These are phyloP conservation scores for Phrynocephalus guinanensis DNA, from an alignment of 2,797 vertebrate species.

Conservation along the genomic window DNA sequence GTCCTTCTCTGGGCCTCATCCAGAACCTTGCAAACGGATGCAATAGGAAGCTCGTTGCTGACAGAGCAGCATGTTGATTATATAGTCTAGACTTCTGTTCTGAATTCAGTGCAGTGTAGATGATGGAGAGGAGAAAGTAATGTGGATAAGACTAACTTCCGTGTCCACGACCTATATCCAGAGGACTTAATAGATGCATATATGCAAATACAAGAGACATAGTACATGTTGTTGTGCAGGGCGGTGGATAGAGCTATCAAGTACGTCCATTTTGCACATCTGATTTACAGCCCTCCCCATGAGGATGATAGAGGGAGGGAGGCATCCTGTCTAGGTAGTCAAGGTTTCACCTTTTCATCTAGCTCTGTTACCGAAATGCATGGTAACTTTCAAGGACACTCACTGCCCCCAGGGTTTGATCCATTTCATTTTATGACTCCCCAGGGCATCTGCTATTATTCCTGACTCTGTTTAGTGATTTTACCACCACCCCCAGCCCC, in stretches of 20 bases:
- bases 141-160: constrained; percentile 34
- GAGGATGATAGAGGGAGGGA: constrained; percentile 23
- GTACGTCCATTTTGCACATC: constrained; percentile 52
- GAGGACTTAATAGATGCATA: constrained; percentile 37
- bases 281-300: constrained; percentile 66
- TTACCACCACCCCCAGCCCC: constrained; percentile 34
- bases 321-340: constrained; percentile 62
- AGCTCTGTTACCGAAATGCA: constrained; percentile 59
- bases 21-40: fast-evolving
- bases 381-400: constrained; percentile 70
- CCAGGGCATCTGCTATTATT: constrained; percentile 60
- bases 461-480: constrained; percentile 56
- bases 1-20: not conserved
- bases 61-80: constrained; percentile 8
- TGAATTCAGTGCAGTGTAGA: constrained; percentile 35
- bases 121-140: constrained; percentile 35
- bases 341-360: constrained; percentile 67
- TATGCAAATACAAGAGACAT: constrained; percentile 31
- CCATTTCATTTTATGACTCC: constrained; percentile 67
- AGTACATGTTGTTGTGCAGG: not conserved
- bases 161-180: constrained; percentile 54
- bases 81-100: constrained; percentile 26
- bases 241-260: not conserved
- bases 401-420: constrained; percentile 54
- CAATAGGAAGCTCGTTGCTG: constrained; percentile 33